Evolutionary conservation across 2,888 invertebrate genomes (phyloP).

Genomic region (Hydrotaea cyrtoneurina): DNA sequence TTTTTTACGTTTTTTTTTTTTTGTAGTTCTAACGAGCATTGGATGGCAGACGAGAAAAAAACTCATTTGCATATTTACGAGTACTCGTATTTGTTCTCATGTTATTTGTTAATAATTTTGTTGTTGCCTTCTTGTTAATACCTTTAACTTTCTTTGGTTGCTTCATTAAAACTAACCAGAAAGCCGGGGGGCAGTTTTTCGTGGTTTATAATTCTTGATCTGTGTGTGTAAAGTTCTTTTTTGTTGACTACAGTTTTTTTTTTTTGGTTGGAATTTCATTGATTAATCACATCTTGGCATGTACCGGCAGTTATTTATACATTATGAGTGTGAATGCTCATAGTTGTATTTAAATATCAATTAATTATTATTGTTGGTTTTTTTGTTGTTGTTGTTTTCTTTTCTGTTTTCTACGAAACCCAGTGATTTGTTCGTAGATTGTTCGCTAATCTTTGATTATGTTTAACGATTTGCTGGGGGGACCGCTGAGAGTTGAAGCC

Average conservation of each 20-base stretch:
- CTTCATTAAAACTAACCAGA: background rate
- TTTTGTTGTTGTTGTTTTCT: conserved; percentile 16
- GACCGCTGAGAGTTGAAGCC: background rate
- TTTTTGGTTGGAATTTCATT: conserved; percentile 25
- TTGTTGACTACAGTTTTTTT: background rate
- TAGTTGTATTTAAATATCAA: conserved; percentile 37
- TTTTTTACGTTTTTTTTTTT: conserved; percentile 14
- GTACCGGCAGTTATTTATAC: conserved; percentile 18
- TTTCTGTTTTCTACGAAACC: background rate
- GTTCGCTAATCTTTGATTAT: background rate
- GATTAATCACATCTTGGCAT: conserved; percentile 19
- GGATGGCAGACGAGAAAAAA: conserved; percentile 7
- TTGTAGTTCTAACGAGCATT: background rate
- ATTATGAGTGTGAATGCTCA: conserved; percentile 9
- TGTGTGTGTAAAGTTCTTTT: background rate
- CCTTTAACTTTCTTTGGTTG: background rate
- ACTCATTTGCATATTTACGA: conserved; percentile 29
- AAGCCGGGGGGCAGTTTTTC: no score
- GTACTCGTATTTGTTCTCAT: conserved; percentile 18
- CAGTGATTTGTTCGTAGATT: no score
- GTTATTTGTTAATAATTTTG: background rate
- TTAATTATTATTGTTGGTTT: conserved; percentile 31
- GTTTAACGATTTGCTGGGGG: background rate
- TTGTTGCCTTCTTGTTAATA: no score
- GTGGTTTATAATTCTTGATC: background rate